phyloP scores from a whole-genome alignment of 64 coral and sea anemone species.

The Porites australiensis region DNA sequence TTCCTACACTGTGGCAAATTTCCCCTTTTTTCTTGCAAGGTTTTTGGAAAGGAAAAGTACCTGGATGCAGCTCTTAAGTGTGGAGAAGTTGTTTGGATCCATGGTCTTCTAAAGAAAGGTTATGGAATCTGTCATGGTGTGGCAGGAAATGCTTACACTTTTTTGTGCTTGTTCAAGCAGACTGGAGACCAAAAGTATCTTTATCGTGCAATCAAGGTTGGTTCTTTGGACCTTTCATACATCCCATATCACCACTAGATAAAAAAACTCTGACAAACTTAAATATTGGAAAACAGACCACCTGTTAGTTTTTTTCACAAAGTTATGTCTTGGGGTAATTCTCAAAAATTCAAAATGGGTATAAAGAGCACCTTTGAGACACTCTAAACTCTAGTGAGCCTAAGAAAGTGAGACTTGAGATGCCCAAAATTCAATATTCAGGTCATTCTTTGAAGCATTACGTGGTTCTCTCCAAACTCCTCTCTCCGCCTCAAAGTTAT shows the following conservation, averaged over 20 bases:
- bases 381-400: no score
- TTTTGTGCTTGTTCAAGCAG: constrained; percentile 81
- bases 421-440: no score
- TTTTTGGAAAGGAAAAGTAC: constrained; percentile 89
- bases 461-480: no score
- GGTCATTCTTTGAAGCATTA: no score
- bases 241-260: no score
- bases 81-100: constrained; percentile 88
- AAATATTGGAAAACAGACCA: background rate
- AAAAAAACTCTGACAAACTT: background rate
- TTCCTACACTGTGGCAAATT: background rate
- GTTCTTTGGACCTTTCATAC: background rate
- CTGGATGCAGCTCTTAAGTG: constrained; percentile 82
- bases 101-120: constrained; percentile 92
- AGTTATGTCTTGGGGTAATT: no score
- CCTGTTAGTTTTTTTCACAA: no score
- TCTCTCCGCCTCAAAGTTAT: no score
- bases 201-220: constrained; percentile 79
- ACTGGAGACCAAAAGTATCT: constrained; percentile 85
- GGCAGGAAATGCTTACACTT: constrained; percentile 91
- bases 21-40: constrained; percentile 36
- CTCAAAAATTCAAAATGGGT: no score
- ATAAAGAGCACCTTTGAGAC: no score
- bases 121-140: constrained; percentile 98
- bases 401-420: no score